A percentile compares a stretch with the other conserved stretches of the same genome.
phyloP scores from a whole-genome alignment of 2,113 vertebrate genomes.

The Malurus melanocephalus region DNA sequence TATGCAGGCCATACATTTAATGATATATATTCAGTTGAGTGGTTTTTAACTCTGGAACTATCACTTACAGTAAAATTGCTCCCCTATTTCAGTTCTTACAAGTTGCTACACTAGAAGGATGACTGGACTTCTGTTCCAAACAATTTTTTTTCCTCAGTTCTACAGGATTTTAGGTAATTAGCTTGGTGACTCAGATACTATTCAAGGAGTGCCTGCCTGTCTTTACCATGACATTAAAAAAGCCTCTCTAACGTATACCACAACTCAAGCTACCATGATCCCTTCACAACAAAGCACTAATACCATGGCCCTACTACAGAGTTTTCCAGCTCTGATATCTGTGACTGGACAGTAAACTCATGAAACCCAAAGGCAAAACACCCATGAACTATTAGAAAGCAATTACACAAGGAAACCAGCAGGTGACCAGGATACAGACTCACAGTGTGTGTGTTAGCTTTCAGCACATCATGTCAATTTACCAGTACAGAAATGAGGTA shows the following conservation, averaged over 20 bases:
- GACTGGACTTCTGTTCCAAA: not conserved
- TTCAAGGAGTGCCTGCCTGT: not conserved
- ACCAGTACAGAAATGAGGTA: not conserved
- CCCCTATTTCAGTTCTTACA: not conserved
- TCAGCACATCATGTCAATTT: not conserved
- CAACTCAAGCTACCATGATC: not conserved
- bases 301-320: accelerated
- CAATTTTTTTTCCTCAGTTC: not conserved
- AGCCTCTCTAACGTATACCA: not conserved
- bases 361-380: not conserved
- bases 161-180: not conserved
- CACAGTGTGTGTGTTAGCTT: not conserved
- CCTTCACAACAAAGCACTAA: not conserved
- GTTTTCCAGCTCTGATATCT: not conserved
- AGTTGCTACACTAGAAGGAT: not conserved
- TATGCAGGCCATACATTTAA: not conserved
- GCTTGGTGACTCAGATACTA: not conserved
- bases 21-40: not conserved
- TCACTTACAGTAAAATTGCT: not conserved
- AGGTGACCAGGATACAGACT: not conserved
- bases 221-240: not conserved
- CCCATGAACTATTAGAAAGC: not conserved
- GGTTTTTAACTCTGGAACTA: not conserved
- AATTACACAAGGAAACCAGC: not conserved
- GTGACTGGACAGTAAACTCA: not conserved